These are phyloP conservation scores for Manis crassicaudata DNA, from an alignment of 2,797 vertebrate genomes.

Conservation along the genomic window DNA sequence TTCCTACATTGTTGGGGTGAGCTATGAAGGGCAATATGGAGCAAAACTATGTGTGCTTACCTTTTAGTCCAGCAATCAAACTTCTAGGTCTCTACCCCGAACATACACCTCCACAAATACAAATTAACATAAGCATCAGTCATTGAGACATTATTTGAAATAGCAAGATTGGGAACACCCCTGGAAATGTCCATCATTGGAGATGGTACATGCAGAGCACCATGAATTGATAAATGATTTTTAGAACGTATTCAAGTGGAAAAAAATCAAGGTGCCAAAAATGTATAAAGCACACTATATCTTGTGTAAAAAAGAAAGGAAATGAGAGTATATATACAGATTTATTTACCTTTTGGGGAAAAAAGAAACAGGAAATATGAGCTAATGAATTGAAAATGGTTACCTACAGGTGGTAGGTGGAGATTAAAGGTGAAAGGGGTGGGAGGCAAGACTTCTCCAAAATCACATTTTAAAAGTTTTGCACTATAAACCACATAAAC, in stretches of 20 bases:
- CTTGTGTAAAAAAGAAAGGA: neutral
- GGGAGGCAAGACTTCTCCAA: neutral
- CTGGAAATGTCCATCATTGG: neutral
- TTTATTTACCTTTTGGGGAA: constrained; percentile 8
- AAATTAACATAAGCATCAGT: neutral
- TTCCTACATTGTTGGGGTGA: neutral
- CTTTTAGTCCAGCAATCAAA: neutral
- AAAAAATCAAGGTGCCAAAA: constrained; percentile 20
- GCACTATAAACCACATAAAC: neutral
- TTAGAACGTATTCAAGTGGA: neutral
- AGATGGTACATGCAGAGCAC: neutral
- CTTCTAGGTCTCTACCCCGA: neutral
- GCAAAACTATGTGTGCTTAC: neutral
- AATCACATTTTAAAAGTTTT: neutral
- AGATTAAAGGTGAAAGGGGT: constrained; percentile 12
- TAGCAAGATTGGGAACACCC: neutral
- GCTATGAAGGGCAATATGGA: neutral
- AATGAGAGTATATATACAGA: neutral
- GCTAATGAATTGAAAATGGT: neutral
- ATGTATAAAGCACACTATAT: neutral
- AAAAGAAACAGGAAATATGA: constrained; percentile 14
- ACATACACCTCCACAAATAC: neutral
- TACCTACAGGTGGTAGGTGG: neutral
- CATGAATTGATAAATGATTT: neutral
- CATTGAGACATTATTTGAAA: neutral